These are phyloP conservation scores for Malurus splendens DNA, from an alignment of 2,797 vertebrate genomes.

Conservation along the genomic window DNA sequence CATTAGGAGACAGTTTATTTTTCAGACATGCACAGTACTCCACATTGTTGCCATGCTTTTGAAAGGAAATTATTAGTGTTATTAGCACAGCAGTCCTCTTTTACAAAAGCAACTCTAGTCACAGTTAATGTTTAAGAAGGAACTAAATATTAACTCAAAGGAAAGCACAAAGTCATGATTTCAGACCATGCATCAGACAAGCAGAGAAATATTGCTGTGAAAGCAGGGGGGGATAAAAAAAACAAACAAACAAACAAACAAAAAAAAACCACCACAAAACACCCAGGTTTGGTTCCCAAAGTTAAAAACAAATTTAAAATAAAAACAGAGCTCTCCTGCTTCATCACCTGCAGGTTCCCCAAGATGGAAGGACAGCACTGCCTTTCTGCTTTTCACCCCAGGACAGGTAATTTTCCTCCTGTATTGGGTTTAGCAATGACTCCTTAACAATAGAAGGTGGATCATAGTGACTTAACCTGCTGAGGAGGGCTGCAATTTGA, in stretches of 20 bases:
- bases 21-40: neutral
- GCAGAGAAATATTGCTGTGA: slow-evolving; percentile 42
- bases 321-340: neutral
- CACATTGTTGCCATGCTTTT: slow-evolving; percentile 20
- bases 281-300: neutral
- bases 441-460: slow-evolving; percentile 55
- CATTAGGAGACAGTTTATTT: slow-evolving; percentile 18
- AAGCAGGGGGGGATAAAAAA: rapidly evolving
- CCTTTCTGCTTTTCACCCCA: slow-evolving; percentile 36
- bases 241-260: too few species aligned
- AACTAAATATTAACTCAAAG: slow-evolving; percentile 75
- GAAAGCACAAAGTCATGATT: slow-evolving; percentile 44
- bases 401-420: slow-evolving; percentile 48
- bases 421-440: slow-evolving; percentile 39
- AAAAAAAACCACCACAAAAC: neutral
- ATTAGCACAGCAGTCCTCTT: slow-evolving; percentile 36
- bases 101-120: slow-evolving; percentile 28
- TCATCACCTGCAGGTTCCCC: neutral
- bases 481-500: slow-evolving; percentile 53
- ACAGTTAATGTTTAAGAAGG: slow-evolving; percentile 71
- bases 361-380: neutral
- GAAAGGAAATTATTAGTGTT: slow-evolving; percentile 35
- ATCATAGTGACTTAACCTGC: slow-evolving; percentile 52
- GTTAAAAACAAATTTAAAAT: neutral
- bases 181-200: slow-evolving; percentile 38